Evolutionary conservation across 2,888 invertebrate species (phyloP), one percentile per base, ranked within the genome.

Genomic region (Matsumyia berberina): DNA sequence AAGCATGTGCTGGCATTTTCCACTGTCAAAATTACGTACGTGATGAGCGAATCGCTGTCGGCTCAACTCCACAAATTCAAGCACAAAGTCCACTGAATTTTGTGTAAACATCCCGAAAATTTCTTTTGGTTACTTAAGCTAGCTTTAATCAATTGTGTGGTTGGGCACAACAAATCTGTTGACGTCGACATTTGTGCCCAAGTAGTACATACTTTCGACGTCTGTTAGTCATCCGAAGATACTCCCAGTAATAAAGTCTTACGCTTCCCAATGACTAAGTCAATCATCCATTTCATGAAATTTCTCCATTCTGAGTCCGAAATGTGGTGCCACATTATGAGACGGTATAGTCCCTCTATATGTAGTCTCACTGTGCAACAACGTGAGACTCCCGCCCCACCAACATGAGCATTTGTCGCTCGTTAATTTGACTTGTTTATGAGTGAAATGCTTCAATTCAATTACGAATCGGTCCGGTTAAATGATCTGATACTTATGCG

Each of bases 381-480:
- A 31, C 49, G 46, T 60, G 33, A 62, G 29, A 39, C 17, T 29
- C 39, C 37, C 33, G 24, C 57, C 67, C 53, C 49, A 57, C 51
- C 29, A 39, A 11, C 46, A 69, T 42, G 49, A 55, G 46, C 74
- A 49, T 51, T 77, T 42, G 76, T 64, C 62, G 39, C 74, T 81
- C 57, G 55, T 62, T 70, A 81, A 70, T 81, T 81, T 58, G 35
- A 51, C 62, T 81, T 81, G 69, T 81, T 81, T 62, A 81, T 81
- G 64, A 62, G 81, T 70, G 37, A 70, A 81, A 70, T 81, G 57
- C 76, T 69, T 70, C 69, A 81, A 81, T 81, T 81, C 76, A 81
- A 76, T 81, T 81, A 81, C 69, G 62, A 81, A 70, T 76, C 64
- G 19, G 62, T 81, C 51, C 70, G 51, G 77, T 66, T 78, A 66